A percentile compares a stretch with the other conserved stretches of the same genome.
Conservation (phyloP, 2,797 vertebrate genomes). For the Hyperoplus lanceolatus region DNA sequence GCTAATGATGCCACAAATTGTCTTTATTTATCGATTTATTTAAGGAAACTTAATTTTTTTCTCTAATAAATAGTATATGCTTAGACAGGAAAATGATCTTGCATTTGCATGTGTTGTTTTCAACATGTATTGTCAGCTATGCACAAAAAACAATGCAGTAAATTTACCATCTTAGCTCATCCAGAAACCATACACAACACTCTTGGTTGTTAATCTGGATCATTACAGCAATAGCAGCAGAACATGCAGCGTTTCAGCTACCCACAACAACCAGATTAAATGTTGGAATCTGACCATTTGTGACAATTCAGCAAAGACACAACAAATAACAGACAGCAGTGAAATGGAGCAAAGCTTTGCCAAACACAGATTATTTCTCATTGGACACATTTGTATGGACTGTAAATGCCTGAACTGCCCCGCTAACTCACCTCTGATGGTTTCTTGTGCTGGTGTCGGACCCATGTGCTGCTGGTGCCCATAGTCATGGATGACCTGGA, state of each 20-base stretch:
- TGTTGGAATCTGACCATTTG: constrained; percentile 29
- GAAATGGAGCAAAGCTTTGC: constrained; percentile 26
- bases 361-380: constrained; percentile 29
- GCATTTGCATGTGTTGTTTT: background rate
- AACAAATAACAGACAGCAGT: constrained; percentile 29
- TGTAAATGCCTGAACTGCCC: constrained; percentile 1
- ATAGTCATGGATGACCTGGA: constrained; percentile 92
- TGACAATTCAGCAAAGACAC: constrained; percentile 26
- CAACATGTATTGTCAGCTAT: background rate
- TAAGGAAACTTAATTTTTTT: background rate
- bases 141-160: constrained; percentile 1
- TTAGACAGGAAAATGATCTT: background rate
- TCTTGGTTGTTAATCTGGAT: background rate
- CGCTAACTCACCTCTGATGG: constrained; percentile 91
- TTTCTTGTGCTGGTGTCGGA: constrained; percentile 93
- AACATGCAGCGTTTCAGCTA: constrained; percentile 17
- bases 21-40: background rate
- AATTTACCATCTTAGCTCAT: background rate
- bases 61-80: background rate
- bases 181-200: constrained; percentile 13
- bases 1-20: background rate
- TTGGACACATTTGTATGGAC: constrained; percentile 19
- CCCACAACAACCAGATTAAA: background rate
- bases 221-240: constrained; percentile 17
- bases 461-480: constrained; percentile 92